Conservation (phyloP, 2,797 vertebrate genomes). For the Muscicapa comitata region DNA sequence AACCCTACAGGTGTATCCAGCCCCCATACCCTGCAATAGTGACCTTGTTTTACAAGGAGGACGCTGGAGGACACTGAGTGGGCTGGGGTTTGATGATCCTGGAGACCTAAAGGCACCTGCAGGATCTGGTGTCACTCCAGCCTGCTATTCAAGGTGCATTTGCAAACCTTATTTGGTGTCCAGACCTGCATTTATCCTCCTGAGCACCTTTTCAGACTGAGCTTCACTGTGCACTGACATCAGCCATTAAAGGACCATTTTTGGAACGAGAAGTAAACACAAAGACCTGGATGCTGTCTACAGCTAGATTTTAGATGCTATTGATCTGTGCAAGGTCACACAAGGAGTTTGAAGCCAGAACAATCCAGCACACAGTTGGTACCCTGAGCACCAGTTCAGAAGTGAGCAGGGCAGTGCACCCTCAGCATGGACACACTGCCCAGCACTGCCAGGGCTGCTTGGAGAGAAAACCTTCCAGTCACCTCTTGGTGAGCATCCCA, state of each 20-base stretch:
- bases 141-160: not conserved
- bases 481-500: not conserved
- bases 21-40: not conserved
- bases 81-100: not conserved
- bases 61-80: not conserved
- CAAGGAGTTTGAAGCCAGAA: not conserved
- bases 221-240: not conserved
- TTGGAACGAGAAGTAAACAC: not conserved
- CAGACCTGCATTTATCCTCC: not conserved
- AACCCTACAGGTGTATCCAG: not conserved
- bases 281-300: not conserved
- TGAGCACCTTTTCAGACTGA: not conserved
- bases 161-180: not conserved
- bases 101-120: not conserved
- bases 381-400: not conserved
- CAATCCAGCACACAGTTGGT: not conserved
- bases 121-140: not conserved
- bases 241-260: not conserved
- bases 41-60: not conserved
- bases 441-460: not conserved
- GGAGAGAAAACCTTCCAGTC: not conserved
- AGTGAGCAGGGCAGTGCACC: not conserved
- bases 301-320: not conserved
- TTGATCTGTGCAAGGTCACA: slow-evolving; percentile 15
- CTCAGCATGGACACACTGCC: not conserved